phyloP scores from a whole-genome alignment of 2,888 invertebrate genomes.

The Orchesella flavescens region DNA sequence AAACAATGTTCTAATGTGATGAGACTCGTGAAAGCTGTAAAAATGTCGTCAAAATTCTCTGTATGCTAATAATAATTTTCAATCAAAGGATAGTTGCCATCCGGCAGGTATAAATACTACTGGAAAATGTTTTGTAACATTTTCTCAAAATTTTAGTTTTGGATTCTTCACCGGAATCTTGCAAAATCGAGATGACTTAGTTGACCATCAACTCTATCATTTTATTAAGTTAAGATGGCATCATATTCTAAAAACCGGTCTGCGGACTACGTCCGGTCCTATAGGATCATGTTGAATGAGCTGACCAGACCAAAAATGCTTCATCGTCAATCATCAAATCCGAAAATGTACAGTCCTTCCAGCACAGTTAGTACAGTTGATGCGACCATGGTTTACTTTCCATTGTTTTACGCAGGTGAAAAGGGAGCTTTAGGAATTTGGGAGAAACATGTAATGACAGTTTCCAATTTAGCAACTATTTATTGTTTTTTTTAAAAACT shows the following conservation, averaged over 20 bases:
- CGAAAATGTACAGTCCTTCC: slow-evolving; percentile 31
- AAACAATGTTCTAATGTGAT: too few relatives aligned
- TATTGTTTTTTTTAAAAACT: not conserved
- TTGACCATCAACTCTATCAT: not conserved
- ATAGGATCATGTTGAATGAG: slow-evolving; percentile 42
- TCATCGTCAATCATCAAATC: slow-evolving; percentile 22
- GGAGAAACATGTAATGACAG: slow-evolving; percentile 66
- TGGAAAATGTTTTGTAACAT: not conserved
- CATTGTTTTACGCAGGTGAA: slow-evolving; percentile 66
- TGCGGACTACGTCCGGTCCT: slow-evolving; percentile 40
- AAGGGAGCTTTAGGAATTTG: slow-evolving; percentile 64
- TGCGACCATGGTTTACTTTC: slow-evolving; percentile 55
- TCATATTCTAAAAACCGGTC: slow-evolving; percentile 24
- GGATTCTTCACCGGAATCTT: too few relatives aligned
- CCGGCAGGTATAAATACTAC: not conserved
- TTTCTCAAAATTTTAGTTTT: slow-evolving; percentile 33
- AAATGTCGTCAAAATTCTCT: too few relatives aligned
- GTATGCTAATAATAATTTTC: too few relatives aligned
- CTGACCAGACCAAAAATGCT: slow-evolving; percentile 10
- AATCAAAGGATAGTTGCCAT: too few relatives aligned
- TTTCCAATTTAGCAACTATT: not conserved
- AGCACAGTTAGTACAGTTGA: slow-evolving; percentile 37
- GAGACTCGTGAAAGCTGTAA: too few relatives aligned
- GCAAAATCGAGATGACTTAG: not conserved
- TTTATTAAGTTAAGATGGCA: slow-evolving; percentile 30